A percentile compares a stretch with the other conserved stretches of the same genome.
phyloP scores from a whole-genome alignment of 2,113 vertebrate genomes.

The Martes martes region DNA sequence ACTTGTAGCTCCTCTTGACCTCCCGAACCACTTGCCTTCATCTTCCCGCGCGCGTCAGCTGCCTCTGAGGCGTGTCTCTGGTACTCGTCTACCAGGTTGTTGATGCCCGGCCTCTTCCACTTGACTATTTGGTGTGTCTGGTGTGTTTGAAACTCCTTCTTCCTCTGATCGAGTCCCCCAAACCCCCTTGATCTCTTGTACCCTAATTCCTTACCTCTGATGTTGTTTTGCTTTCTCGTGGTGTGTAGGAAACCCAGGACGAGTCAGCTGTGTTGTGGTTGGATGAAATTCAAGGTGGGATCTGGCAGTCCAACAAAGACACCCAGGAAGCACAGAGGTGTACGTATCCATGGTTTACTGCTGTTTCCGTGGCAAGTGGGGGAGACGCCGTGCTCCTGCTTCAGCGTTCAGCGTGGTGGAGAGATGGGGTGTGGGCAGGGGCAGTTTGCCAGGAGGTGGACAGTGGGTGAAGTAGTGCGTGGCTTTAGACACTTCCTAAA shows the following conservation, averaged over 20 bases:
- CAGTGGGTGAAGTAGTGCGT: background rate
- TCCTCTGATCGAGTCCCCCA: background rate
- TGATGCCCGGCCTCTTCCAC: background rate
- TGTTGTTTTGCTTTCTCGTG: background rate
- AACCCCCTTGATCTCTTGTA: background rate
- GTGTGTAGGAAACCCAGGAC: constrained; percentile 91
- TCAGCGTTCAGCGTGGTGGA: background rate
- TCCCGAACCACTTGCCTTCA: background rate
- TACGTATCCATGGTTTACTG: constrained; percentile 73
- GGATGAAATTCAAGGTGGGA: constrained; percentile 96
- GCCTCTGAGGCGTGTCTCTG: background rate
- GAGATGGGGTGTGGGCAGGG: background rate
- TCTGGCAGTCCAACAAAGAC: constrained; percentile 92
- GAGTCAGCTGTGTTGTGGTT: constrained; percentile 97
- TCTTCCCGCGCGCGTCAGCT: fast-evolving
- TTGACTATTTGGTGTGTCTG: background rate
- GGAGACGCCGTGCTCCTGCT: background rate
- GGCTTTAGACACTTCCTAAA: background rate
- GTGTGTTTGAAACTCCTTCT: background rate
- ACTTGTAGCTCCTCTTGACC: background rate
- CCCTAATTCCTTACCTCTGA: background rate
- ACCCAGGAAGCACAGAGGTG: constrained; percentile 92
- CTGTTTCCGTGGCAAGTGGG: background rate
- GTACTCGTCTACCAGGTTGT: background rate
- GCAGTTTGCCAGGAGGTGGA: background rate